These are phyloP conservation scores for Marronus borbonicus DNA, from an alignment of 2,888 invertebrate genomes.

Conservation along the genomic window DNA sequence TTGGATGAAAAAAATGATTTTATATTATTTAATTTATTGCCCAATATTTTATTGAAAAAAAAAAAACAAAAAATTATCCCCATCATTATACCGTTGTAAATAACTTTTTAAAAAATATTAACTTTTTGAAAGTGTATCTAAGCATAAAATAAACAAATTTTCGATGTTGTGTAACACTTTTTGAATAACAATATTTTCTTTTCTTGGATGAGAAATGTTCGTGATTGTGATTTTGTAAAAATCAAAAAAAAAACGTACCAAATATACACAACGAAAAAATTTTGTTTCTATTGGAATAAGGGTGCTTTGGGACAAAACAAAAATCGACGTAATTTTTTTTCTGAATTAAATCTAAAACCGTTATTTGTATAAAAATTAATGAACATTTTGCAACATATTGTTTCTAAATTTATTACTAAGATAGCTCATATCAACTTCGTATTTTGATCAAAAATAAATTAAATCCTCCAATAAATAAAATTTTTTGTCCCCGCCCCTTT, in stretches of 20 bases:
- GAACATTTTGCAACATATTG: too few relatives aligned
- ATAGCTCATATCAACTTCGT: too few relatives aligned
- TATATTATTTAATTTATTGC: too few relatives aligned
- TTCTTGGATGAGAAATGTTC: background rate
- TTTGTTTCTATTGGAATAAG: background rate
- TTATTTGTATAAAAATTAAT: too few relatives aligned
- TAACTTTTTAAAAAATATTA: constrained; percentile 26
- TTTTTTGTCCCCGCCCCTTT: background rate
- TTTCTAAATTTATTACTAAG: too few relatives aligned
- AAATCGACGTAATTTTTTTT: too few relatives aligned
- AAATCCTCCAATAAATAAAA: too few relatives aligned
- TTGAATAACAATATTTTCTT: background rate
- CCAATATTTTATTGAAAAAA: background rate
- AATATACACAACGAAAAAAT: constrained; percentile 17
- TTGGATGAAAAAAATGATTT: background rate
- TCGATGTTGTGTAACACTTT: constrained; percentile 40
- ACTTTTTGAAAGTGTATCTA: constrained; percentile 29
- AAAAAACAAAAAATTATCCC: constrained; percentile 9
- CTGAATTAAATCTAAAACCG: too few relatives aligned
- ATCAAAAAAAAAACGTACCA: constrained; percentile 15
- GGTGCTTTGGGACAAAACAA: too few relatives aligned
- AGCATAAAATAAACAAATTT: background rate
- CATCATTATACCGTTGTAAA: constrained; percentile 13
- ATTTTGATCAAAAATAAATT: too few relatives aligned
- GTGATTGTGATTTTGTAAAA: constrained; percentile 26